Percentiles rank a stretch among this genome's conserved stretches.
phyloP scores from a whole-genome alignment of 2,113 vertebrate species.

The Desmodus rotundus region DNA sequence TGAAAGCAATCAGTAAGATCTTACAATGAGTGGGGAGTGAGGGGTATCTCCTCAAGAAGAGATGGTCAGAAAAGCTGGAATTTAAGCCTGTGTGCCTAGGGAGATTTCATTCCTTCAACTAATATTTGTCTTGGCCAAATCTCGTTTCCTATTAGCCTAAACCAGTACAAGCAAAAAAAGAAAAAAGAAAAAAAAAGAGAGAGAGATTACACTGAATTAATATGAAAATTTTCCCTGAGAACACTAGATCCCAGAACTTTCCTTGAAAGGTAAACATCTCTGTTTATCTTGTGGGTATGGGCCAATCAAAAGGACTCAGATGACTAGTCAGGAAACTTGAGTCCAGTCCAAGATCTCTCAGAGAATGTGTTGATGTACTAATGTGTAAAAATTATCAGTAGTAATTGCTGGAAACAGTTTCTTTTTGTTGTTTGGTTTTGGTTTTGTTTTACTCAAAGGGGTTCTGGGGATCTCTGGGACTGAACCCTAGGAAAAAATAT shows the following conservation, averaged over 20 bases:
- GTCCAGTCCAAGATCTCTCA: neutral
- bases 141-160: constrained; percentile 17
- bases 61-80: neutral
- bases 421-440: neutral
- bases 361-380: neutral
- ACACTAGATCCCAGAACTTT: neutral
- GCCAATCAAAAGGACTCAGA: neutral
- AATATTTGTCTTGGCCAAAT: constrained; percentile 41
- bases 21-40: neutral
- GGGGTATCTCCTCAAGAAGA: neutral
- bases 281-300: neutral
- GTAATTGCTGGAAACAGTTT: neutral
- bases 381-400: neutral
- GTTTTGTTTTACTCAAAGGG: neutral
- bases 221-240: neutral
- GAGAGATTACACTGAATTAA: neutral
- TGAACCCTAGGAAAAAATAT: neutral
- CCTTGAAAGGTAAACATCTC: neutral
- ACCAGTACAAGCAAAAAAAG: neutral
- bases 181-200: too few relatives aligned
- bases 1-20: neutral
- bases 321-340: neutral
- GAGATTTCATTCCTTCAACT: neutral
- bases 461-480: neutral
- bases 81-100: neutral